Evolutionary conservation across 2,888 invertebrate species (phyloP).

Genomic region (Erynnis tages): DNA sequence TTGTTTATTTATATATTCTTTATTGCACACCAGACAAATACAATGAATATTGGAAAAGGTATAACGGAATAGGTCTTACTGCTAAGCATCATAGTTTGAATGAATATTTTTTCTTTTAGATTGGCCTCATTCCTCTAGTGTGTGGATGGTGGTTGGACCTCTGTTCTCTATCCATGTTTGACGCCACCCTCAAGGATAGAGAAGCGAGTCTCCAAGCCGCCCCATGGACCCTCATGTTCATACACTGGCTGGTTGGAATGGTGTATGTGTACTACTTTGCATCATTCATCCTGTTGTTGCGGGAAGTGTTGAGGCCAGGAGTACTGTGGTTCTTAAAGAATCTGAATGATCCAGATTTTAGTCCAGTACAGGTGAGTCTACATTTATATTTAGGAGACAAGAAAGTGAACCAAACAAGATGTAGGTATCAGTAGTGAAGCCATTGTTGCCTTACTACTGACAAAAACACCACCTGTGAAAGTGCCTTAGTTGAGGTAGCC

Average conservation of each 20-base stretch:
- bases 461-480: no score
- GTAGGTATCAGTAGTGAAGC: no score
- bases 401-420: no score
- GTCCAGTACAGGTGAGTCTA: slow-evolving; percentile 92
- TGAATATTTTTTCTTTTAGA: slow-evolving; percentile 59
- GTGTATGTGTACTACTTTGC: slow-evolving; percentile 99
- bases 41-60: no score
- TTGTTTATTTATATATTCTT: no score
- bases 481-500: no score
- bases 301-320: slow-evolving; percentile 97
- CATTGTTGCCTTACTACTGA: no score
- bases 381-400: no score
- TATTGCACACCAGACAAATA: no score
- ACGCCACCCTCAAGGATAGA: slow-evolving; percentile 93
- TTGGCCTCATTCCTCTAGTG: slow-evolving; percentile 96
- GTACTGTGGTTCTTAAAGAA: slow-evolving; percentile 99
- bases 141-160: slow-evolving; percentile 99
- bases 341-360: slow-evolving; percentile 99
- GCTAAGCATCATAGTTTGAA: no score
- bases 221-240: slow-evolving; percentile 98
- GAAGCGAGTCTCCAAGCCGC: slow-evolving; percentile 93
- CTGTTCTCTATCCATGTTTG: slow-evolving; percentile 96
- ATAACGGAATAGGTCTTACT: no score
- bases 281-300: slow-evolving; percentile 94
- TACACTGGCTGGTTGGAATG: slow-evolving; percentile 99